Percentiles rank a stretch among this genome's conserved stretches.
Evolutionary conservation across 2,113 vertebrate genomes (phyloP).

Genomic region (Crocuta crocuta): DNA sequence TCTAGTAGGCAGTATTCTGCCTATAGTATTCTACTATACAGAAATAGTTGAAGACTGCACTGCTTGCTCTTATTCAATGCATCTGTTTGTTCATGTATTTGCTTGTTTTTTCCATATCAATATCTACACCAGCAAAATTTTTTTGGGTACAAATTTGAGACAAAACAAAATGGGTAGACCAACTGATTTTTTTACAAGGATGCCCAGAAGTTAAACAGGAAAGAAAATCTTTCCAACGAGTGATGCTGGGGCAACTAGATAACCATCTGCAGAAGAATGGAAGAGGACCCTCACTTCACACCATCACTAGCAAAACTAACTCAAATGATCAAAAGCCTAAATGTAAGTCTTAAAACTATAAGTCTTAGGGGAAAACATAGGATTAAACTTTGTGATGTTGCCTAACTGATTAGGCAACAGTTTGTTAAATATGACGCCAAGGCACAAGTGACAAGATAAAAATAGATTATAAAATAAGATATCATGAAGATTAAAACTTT

Average conservation of each 20-base stretch:
- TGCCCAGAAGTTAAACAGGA: neutral
- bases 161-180: neutral
- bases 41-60: neutral
- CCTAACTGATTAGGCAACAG: neutral
- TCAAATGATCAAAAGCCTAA: neutral
- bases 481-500: neutral
- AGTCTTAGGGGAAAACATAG: constrained; percentile 6
- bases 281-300: neutral
- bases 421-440: neutral
- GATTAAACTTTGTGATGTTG: neutral
- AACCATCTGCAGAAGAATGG: neutral
- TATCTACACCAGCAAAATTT: neutral
- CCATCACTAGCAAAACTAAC: constrained; percentile 6
- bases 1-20: too few relatives aligned
- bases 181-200: neutral
- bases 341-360: neutral
- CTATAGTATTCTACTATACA: neutral
- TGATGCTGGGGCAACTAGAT: neutral
- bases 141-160: neutral
- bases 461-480: neutral
- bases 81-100: neutral
- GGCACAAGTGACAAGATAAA: neutral
- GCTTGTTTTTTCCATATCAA: neutral
- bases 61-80: neutral
- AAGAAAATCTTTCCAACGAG: neutral